Conservation (phyloP, 1,140 invertebrate genomes). For the Calycopis cecrops region DNA sequence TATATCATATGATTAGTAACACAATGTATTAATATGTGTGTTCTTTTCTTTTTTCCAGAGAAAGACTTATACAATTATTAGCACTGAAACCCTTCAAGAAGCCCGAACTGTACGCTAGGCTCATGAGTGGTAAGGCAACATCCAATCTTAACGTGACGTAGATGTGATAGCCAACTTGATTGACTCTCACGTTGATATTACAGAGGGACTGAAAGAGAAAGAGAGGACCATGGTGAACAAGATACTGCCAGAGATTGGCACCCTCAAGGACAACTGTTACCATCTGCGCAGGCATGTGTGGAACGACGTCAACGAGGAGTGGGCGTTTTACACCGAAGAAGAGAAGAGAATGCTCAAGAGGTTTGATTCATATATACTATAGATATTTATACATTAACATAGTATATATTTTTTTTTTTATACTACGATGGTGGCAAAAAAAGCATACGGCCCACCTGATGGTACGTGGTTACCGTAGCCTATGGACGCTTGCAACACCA, state of each 20-base stretch:
- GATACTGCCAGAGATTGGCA: constrained; percentile 86
- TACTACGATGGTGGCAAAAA: no score
- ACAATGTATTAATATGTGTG: background rate
- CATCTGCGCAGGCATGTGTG: constrained; percentile 89
- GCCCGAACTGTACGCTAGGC: constrained; percentile 87
- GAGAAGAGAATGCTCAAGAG: constrained; percentile 91
- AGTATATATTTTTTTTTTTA: no score
- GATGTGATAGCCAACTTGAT: constrained; percentile 21
- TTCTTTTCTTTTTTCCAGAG: constrained; percentile 77
- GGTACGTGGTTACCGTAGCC: no score
- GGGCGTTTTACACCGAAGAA: constrained; percentile 93
- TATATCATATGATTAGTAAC: no score
- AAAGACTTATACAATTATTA: constrained; percentile 94
- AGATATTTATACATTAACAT: no score
- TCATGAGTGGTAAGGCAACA: constrained; percentile 82
- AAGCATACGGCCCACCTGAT: no score
- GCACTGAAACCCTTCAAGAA: constrained; percentile 95
- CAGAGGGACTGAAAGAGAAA: constrained; percentile 91
- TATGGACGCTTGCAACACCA: no score
- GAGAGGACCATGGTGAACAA: constrained; percentile 84
- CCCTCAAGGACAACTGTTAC: constrained; percentile 90
- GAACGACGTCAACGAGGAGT: constrained; percentile 95
- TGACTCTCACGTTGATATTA: constrained; percentile 37
- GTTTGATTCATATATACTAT: constrained; percentile 63
- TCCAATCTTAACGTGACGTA: background rate